Conservation (phyloP, 1,140 invertebrate species). For the Melanaphis sacchari region DNA sequence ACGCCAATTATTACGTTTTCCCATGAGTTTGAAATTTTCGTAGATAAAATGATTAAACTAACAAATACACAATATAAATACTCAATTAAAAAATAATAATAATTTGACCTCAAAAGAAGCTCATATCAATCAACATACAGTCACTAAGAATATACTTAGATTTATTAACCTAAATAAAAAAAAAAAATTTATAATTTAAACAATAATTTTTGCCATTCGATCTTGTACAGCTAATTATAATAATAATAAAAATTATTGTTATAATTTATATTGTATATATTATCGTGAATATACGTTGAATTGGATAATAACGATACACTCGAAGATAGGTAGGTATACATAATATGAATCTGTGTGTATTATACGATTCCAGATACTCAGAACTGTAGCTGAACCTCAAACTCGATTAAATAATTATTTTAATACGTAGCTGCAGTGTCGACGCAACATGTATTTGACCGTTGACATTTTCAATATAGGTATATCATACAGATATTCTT, state of each 20-base stretch:
- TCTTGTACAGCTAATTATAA: background rate
- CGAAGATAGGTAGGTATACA: background rate
- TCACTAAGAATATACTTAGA: too few species aligned
- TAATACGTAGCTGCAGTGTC: background rate
- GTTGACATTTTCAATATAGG: slow-evolving; percentile 1
- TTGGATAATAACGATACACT: background rate
- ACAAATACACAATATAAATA: background rate
- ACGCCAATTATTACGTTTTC: background rate
- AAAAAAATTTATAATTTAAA: background rate
- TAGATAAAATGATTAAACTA: too few species aligned
- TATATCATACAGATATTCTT: background rate
- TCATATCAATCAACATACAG: background rate
- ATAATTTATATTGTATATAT: background rate
- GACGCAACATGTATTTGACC: background rate
- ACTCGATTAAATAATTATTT: slow-evolving; percentile 16
- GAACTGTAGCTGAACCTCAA: background rate
- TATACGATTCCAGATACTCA: background rate
- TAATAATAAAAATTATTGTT: background rate
- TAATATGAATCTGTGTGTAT: background rate
- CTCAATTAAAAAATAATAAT: background rate
- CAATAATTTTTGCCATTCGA: background rate
- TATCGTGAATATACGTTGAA: background rate
- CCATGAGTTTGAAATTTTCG: background rate
- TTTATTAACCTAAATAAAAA: background rate
- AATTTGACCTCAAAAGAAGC: background rate